Conservation (phyloP, 2,797 vertebrate genomes). For the Tamandua tetradactyla region DNA sequence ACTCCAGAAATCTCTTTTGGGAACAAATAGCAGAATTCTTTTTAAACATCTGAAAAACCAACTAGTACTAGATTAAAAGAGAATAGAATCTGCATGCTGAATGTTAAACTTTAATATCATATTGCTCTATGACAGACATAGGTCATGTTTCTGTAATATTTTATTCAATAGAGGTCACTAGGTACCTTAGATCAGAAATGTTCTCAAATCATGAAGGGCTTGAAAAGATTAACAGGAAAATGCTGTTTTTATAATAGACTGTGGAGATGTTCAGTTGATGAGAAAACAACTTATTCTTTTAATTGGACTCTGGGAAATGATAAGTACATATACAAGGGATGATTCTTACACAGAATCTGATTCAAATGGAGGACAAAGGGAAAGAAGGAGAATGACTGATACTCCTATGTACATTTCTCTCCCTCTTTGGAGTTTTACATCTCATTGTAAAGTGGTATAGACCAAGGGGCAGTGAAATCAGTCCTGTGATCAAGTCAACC, state of each 20-base stretch:
- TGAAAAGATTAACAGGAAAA: conserved; percentile 10
- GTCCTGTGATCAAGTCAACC: conserved; percentile 8
- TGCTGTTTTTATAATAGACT: not conserved
- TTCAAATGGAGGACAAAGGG: not conserved
- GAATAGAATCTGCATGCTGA: not conserved
- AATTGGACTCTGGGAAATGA: not conserved
- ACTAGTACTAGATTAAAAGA: conserved; percentile 13
- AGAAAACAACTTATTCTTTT: conserved; percentile 49
- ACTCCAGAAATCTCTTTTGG: not conserved
- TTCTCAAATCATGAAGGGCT: conserved; percentile 43
- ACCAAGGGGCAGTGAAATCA: conserved; percentile 1
- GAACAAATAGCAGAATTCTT: not conserved
- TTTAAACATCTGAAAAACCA: conserved; percentile 9
- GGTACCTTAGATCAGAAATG: conserved; percentile 24
- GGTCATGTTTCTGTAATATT: not conserved
- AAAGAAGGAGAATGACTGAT: conserved; percentile 15
- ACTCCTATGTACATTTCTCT: not conserved
- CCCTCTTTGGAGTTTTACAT: not conserved
- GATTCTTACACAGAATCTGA: not conserved
- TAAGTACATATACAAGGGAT: not conserved
- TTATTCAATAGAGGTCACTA: conserved; percentile 9
- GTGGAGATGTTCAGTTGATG: conserved; percentile 1
- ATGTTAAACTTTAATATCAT: conserved; percentile 23
- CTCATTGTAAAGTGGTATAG: not conserved
- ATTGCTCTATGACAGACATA: not conserved